phyloP scores from a whole-genome alignment of 2,888 invertebrate species.

The Schrankia costaestrigalis region DNA sequence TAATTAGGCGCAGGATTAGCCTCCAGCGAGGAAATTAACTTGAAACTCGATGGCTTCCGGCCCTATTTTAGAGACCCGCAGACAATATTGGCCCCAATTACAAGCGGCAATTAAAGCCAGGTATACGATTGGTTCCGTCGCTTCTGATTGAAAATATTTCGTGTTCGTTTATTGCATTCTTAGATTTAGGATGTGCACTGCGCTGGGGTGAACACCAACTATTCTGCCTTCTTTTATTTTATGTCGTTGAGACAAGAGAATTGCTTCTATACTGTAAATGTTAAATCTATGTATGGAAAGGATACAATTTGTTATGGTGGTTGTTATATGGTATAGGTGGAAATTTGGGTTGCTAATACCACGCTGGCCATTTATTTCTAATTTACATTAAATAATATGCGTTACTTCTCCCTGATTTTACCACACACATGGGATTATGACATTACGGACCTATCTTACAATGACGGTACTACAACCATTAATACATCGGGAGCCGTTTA shows the following conservation, averaged over 20 bases:
- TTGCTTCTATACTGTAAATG: too few relatives aligned
- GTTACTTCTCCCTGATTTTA: too few relatives aligned
- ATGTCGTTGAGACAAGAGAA: not conserved
- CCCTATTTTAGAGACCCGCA: constrained; percentile 29
- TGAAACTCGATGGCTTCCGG: constrained; percentile 53
- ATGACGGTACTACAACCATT: too few relatives aligned
- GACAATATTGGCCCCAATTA: constrained; percentile 30
- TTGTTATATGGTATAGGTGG: too few relatives aligned
- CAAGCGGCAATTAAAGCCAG: constrained; percentile 37
- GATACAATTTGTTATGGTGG: too few relatives aligned
- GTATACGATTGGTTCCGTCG: constrained; percentile 36
- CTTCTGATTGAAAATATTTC: constrained; percentile 38
- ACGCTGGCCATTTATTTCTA: too few relatives aligned
- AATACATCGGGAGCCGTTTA: too few relatives aligned
- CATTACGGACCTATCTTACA: too few relatives aligned
- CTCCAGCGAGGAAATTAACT: constrained; percentile 65
- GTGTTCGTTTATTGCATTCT: constrained; percentile 36
- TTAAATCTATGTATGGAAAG: too few relatives aligned
- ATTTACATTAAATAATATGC: too few relatives aligned
- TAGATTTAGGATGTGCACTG: constrained; percentile 22
- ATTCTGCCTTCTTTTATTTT: not conserved
- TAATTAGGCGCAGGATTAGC: constrained; percentile 72
- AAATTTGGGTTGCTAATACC: too few relatives aligned
- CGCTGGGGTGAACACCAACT: not conserved
- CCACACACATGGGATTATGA: too few relatives aligned